Percentiles rank a stretch among this genome's conserved stretches.
phyloP scores from a whole-genome alignment of 2,888 invertebrate genomes.

The Euplexia lucipara region DNA sequence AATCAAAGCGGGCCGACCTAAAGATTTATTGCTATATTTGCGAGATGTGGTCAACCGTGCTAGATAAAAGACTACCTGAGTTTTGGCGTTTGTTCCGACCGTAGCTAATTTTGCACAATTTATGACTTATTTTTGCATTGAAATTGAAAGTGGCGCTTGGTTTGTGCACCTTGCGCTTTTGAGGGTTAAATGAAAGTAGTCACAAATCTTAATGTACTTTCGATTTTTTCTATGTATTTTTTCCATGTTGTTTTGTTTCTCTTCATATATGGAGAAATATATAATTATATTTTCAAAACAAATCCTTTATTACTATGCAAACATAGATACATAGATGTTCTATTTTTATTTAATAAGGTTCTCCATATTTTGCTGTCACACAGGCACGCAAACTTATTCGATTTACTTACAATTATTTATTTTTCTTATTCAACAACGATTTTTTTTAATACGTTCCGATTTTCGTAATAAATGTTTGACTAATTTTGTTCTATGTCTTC shows the following conservation, averaged over 20 bases:
- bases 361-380: no score
- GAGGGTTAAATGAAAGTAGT: constrained; percentile 34
- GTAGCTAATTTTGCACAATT: constrained; percentile 75
- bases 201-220: constrained; percentile 15
- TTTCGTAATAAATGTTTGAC: constrained; percentile 1
- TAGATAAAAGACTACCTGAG: constrained; percentile 81
- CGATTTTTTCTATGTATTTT: no score
- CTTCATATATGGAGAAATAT: no score
- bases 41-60: constrained; percentile 78
- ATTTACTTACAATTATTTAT: background rate
- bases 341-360: no score
- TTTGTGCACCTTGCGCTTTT: constrained; percentile 50
- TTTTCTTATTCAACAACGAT: no score
- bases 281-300: no score
- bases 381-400: no score
- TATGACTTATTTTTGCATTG: constrained; percentile 77
- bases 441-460: background rate
- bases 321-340: no score
- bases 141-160: constrained; percentile 79
- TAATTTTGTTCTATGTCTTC: constrained; percentile 5
- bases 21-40: constrained; percentile 87
- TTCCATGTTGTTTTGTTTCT: no score
- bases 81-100: constrained; percentile 70
- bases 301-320: no score
- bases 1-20: constrained; percentile 88